Percentiles rank a stretch among this genome's conserved stretches.
Conservation (phyloP, 2,113 vertebrate species). For the Mohoua ochrocephala region DNA sequence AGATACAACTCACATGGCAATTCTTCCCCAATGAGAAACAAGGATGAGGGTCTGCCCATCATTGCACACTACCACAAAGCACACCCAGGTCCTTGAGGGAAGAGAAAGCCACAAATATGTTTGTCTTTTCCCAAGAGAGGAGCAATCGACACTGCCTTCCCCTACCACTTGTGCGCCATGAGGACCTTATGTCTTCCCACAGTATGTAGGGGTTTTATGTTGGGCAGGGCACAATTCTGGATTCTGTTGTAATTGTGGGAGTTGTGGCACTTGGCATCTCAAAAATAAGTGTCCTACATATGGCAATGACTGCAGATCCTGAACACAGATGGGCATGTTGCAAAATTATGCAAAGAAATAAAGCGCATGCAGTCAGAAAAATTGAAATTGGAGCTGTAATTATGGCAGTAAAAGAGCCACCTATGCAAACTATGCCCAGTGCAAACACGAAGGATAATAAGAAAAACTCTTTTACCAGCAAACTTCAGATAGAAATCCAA, state of each 20-base stretch:
- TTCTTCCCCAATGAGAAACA: not conserved
- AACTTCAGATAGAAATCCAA: not conserved
- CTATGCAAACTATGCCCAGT: not conserved
- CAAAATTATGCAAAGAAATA: not conserved
- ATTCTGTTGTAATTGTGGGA: not conserved
- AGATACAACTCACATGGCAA: not conserved
- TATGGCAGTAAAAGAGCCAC: not conserved
- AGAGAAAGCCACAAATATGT: not conserved
- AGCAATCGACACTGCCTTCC: not conserved
- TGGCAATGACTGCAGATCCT: not conserved
- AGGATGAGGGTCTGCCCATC: not conserved
- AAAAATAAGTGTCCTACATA: constrained; percentile 29
- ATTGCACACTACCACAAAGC: not conserved
- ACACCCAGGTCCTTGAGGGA: not conserved
- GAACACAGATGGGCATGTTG: not conserved
- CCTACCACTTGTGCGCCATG: not conserved
- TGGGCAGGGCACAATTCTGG: not conserved
- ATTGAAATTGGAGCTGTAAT: not conserved
- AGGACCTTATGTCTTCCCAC: not conserved
- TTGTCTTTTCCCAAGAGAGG: not conserved
- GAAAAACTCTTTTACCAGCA: not conserved
- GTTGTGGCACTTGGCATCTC: not conserved
- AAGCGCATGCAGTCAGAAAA: not conserved
- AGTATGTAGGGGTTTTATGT: not conserved
- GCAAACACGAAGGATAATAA: not conserved